phyloP scores from a whole-genome alignment of 2,113 vertebrate genomes.

The Urocynchramus pylzowi region DNA sequence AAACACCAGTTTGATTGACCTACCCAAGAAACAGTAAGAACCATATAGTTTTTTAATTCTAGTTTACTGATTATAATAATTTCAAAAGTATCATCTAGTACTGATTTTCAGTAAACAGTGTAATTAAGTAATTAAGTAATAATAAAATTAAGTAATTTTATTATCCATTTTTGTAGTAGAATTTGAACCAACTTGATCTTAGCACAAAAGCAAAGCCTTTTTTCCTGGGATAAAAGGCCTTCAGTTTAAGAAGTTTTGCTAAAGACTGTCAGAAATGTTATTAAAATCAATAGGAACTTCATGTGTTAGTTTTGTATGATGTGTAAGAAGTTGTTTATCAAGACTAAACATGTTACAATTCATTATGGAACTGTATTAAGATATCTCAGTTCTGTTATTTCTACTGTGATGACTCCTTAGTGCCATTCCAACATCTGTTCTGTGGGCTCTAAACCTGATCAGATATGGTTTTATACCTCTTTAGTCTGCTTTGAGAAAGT shows the following conservation, averaged over 20 bases:
- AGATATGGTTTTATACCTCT: neutral
- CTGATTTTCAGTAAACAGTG: neutral
- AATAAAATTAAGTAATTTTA: neutral
- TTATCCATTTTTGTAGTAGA: neutral
- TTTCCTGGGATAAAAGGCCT: neutral
- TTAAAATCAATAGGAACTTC: neutral
- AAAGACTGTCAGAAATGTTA: neutral
- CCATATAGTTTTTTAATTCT: neutral
- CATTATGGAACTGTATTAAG: neutral
- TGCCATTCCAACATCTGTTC: accelerated
- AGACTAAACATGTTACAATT: neutral
- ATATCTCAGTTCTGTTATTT: neutral
- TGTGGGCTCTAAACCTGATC: neutral
- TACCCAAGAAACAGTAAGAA: neutral
- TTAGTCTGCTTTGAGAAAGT: neutral
- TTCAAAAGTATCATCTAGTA: neutral
- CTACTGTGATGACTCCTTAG: neutral
- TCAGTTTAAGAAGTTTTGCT: neutral
- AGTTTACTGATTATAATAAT: neutral
- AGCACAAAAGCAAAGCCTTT: neutral
- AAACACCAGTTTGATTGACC: neutral
- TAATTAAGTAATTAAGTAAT: too few relatives aligned
- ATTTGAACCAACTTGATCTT: neutral
- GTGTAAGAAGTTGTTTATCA: neutral
- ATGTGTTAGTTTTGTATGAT: neutral